Base-by-base conservation (phyloP, 2,888 invertebrate genomes). In the Epistrophe eligans region DNA sequence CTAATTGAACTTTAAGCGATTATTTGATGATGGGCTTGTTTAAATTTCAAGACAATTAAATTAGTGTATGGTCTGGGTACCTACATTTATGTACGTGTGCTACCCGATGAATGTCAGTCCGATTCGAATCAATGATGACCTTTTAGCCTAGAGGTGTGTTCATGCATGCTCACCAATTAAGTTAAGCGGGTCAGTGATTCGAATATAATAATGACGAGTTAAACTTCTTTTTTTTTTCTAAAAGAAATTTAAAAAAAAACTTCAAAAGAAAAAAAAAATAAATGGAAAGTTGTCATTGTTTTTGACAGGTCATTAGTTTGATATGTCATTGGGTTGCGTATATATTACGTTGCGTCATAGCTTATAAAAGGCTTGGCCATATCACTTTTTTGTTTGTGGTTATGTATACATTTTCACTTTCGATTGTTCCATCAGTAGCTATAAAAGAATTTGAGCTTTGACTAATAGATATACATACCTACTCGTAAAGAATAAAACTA, bases 1-100 rank as follows among this genome's bases (percentile, higher is more conserved):
- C 81, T 85, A 81, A 85, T 85, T 85, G 85, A 77, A 85, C 81
- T 85, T 70, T 77, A 85, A 85, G 85, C 73, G 84, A 24, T 70
- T 70, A 55, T 24, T 24, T 24, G 24, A 15, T n/a, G 77, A 67
- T 81, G 72, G 77, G 77, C 17, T 77, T 71, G 76, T 70, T 70
- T 71, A 81, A 67, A 35, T 55, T 52, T 71, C 50, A 71, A 58
- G 45, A 77, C 76, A 60, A 24, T 67, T 80, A 60, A 84, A 66
- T 72, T 72, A 73, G 48, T 66, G 38, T 64, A 50, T 5, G 0
- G n/a, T 74, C 17, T 19, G 71, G 7, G 35, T 35, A 35, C 32
- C n/a, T n/a, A 24, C 24, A 24, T 24, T 24, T 32, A 32, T 4
- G 32, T 32, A 5, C 7, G 32, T 2, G 35, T 32, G 32, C 32